Evolutionary conservation across 2,888 invertebrate genomes (phyloP).

Genomic region (Pardosa pseudoannulata): DNA sequence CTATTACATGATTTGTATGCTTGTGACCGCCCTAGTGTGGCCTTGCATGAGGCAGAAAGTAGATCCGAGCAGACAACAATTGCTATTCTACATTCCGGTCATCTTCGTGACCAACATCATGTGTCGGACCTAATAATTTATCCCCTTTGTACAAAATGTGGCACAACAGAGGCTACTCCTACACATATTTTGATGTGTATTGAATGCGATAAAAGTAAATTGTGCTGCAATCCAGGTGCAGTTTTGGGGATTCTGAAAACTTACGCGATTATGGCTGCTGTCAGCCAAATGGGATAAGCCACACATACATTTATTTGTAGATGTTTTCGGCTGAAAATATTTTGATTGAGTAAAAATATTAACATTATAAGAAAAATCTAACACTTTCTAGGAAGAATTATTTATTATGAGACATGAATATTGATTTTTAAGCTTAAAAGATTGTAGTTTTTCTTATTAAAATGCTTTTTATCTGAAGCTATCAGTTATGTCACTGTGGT

Average conservation of each 20-base stretch:
- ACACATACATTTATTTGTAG: too few species aligned
- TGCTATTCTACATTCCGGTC: neutral
- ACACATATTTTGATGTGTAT: neutral
- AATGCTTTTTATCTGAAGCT: too few species aligned
- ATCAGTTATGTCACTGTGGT: too few species aligned
- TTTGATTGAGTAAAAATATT: too few species aligned
- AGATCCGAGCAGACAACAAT: neutral
- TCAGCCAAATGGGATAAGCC: too few species aligned
- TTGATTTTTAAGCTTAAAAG: too few species aligned
- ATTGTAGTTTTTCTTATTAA: too few species aligned
- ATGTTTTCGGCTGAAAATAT: too few species aligned
- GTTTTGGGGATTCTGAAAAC: neutral
- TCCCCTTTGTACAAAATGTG: neutral
- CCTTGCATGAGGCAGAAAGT: neutral
- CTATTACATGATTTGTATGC: neutral
- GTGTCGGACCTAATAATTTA: neutral
- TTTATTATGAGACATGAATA: too few species aligned
- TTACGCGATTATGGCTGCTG: neutral
- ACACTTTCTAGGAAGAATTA: too few species aligned
- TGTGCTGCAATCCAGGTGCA: neutral
- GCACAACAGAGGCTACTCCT: neutral
- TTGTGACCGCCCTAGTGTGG: neutral
- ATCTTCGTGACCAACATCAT: neutral
- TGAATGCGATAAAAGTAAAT: neutral
- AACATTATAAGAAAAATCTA: too few species aligned